These are phyloP conservation scores for Phataginus tricuspis DNA, from an alignment of 2,797 vertebrate species.

Conservation along the genomic window DNA sequence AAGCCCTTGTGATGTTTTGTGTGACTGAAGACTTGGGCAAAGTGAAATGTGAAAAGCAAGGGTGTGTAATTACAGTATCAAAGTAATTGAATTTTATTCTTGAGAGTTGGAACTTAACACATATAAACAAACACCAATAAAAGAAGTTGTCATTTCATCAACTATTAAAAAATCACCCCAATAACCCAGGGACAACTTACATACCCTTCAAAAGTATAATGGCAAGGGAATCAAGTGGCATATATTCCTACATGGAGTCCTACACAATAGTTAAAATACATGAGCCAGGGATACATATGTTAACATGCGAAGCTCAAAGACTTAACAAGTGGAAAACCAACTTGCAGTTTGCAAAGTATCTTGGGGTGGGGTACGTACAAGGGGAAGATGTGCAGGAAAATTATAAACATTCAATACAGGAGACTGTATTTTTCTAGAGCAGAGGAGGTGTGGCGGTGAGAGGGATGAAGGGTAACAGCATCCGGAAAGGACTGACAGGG, in stretches of 20 bases:
- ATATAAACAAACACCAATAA: slow-evolving; percentile 79
- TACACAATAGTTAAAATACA: neutral
- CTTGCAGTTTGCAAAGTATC: neutral
- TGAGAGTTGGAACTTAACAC: slow-evolving; percentile 78
- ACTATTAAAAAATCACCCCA: slow-evolving; percentile 39
- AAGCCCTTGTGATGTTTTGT: slow-evolving; percentile 68
- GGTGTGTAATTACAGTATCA: slow-evolving; percentile 81
- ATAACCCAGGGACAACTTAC: neutral
- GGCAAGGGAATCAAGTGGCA: too few relatives aligned
- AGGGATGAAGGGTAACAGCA: neutral
- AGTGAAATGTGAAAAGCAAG: slow-evolving; percentile 82
- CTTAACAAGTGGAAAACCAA: neutral
- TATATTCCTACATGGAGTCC: neutral
- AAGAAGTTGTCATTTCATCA: slow-evolving; percentile 81
- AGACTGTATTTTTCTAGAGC: neutral
- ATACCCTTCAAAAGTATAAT: neutral
- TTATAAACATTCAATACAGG: neutral
- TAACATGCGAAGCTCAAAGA: neutral
- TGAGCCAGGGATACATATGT: neutral
- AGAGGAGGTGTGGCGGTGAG: neutral
- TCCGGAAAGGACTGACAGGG: neutral
- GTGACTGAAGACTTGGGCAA: slow-evolving; percentile 68
- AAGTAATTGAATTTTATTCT: slow-evolving; percentile 83
- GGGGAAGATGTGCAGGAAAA: neutral
- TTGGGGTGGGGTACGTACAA: neutral